phyloP scores from a whole-genome alignment of 1,140 invertebrate genomes.

The Pseudoatta argentina region DNA sequence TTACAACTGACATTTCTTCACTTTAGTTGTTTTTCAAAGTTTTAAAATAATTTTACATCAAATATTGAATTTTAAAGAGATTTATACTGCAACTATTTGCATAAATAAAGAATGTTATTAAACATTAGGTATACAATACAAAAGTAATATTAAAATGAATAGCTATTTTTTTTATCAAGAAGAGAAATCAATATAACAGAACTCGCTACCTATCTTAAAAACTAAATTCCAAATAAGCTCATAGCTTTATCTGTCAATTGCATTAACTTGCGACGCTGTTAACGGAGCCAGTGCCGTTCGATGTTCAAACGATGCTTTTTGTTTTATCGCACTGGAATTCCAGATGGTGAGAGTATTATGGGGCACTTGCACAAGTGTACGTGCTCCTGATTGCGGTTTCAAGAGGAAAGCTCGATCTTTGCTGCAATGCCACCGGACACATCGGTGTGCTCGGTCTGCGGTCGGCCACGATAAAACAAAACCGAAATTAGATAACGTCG shows the following conservation, averaged over 20 bases:
- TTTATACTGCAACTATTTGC: background rate
- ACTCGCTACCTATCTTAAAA: background rate
- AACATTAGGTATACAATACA: background rate
- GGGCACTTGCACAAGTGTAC: constrained; percentile 34
- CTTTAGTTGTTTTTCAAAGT: background rate
- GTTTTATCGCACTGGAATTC: constrained; percentile 42
- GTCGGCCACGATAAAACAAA: constrained; percentile 46
- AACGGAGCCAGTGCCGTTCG: constrained; percentile 7
- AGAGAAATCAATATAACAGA: background rate
- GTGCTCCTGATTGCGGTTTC: constrained; percentile 50
- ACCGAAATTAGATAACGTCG: constrained; percentile 54
- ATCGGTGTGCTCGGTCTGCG: constrained; percentile 34
- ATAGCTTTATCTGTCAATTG: constrained; percentile 28
- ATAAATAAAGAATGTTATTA: background rate
- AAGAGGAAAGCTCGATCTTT: constrained; percentile 61
- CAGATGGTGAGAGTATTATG: constrained; percentile 44
- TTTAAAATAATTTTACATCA: background rate
- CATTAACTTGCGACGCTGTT: constrained; percentile 15
- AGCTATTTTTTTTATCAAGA: background rate
- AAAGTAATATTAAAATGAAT: background rate
- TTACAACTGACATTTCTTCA: background rate
- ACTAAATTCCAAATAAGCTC: background rate
- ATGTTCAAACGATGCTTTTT: constrained; percentile 28
- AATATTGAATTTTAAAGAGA: background rate
- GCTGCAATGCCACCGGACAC: constrained; percentile 34